Evolutionary conservation across 1,140 invertebrate genomes (phyloP), one percentile per base, ranked within the genome.

Genomic region (Anoplolepis gracilipes): DNA sequence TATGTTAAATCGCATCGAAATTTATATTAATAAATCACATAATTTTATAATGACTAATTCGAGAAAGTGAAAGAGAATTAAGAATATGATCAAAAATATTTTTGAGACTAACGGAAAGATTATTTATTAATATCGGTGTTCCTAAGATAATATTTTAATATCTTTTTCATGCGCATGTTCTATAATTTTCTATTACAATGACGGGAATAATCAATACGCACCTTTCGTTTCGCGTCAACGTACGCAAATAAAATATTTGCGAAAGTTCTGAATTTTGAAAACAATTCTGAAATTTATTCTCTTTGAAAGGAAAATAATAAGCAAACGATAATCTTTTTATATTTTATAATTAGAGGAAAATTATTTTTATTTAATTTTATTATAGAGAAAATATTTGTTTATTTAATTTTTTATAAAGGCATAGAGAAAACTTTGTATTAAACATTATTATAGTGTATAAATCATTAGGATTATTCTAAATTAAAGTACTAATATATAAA

Each of bases 151-250:
- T 30, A 64, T 11, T 2, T 62, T n/a, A 7, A 1, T 0, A 78
- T 33, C 49, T 30, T 65, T 49, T 78, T 2, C 13, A 13, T 13
- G 16, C 13, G 22, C 3, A 8, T 57, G 19, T 28, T 70, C 19
- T 49, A 6, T 11, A 10, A 10, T 81, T 72, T 84, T 22, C 22
- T 33, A 19, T 39, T 22, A 33, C 39, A 30, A 25, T 10, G 16
- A 73, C 67, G 30, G 28, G 8, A 19, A 84, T 13, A 84, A 84
- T 84, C 59, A 16, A 84, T 84, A 84, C 42, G 13, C 22, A 19
- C 16, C 19, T 82, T 73, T 49, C 22, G 28, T 75, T 75, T 62
- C 22, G 39, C 22, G 22, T 33, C 57, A 57, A 16, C 42, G 42
- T 84, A 42, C 33, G 55, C 55, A 84, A 75, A 69, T 39, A 61